A percentile compares a stretch with the other conserved stretches of the same genome.
These are phyloP conservation scores for Coreoperca whiteheadi DNA, from an alignment of 2,113 vertebrate genomes.

Conservation along the genomic window DNA sequence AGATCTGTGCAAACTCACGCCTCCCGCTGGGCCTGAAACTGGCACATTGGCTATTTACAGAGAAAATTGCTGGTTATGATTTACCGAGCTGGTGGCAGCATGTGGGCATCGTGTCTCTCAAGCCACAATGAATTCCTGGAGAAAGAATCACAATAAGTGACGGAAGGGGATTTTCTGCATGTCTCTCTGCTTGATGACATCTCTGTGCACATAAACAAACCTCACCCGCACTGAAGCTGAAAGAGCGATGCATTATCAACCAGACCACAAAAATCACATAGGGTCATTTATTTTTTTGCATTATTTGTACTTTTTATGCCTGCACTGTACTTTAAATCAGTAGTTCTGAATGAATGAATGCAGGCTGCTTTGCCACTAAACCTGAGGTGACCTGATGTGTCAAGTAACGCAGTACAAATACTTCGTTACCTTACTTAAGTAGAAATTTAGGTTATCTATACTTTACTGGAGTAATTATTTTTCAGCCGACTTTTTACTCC, in stretches of 20 bases:
- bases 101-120: slow-evolving; percentile 28
- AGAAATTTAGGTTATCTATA: too few species aligned
- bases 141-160: slow-evolving; percentile 54
- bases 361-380: slow-evolving; percentile 1
- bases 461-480: too few species aligned
- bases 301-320: slow-evolving; percentile 13
- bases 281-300: slow-evolving; percentile 16
- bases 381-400: too few species aligned
- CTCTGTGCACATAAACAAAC: slow-evolving; percentile 65
- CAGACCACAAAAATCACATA: slow-evolving; percentile 46
- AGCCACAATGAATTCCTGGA: slow-evolving; percentile 45
- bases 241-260: slow-evolving; percentile 20
- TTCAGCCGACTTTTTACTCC: too few species aligned
- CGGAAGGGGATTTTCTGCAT: slow-evolving; percentile 52
- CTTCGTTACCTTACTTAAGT: too few species aligned
- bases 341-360: slow-evolving; percentile 26
- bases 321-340: slow-evolving; percentile 14
- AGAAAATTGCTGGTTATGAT: slow-evolving; percentile 70
- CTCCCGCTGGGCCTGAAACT: slow-evolving; percentile 47
- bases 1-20: slow-evolving; percentile 32
- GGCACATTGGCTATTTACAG: slow-evolving; percentile 50
- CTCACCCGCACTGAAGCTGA: slow-evolving; percentile 30
- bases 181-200: slow-evolving; percentile 25
- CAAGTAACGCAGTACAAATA: too few species aligned
- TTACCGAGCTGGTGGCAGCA: slow-evolving; percentile 28